Percentiles rank a stretch among this genome's conserved stretches.
Conservation (phyloP, 2,888 invertebrate genomes). For the Hymenopus coronatus region DNA sequence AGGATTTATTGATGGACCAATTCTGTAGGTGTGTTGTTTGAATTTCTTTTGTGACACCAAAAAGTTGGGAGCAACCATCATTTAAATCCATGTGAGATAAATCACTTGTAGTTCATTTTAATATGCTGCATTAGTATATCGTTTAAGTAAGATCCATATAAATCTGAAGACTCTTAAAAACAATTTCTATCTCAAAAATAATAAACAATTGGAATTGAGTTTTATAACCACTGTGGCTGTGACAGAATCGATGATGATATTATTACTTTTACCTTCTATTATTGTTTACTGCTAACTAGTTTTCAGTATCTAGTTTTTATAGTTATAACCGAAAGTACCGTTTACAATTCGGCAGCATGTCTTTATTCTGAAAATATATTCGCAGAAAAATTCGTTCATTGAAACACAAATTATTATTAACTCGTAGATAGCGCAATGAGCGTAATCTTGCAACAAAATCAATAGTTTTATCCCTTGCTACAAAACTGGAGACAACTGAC, state of each 20-base stretch:
- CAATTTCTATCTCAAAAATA: not conserved
- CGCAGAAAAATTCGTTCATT: not conserved
- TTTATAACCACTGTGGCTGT: not conserved
- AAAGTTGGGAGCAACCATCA: too few species aligned
- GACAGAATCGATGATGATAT: not conserved
- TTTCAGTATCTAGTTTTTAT: not conserved
- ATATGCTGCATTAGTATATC: too few species aligned
- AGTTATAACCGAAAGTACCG: not conserved
- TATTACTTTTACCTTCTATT: not conserved
- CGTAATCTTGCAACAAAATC: not conserved
- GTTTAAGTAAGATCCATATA: not conserved
- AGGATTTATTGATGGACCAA: too few species aligned
- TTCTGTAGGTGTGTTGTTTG: too few species aligned
- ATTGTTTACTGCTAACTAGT: not conserved
- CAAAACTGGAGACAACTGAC: too few species aligned
- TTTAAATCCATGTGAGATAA: too few species aligned
- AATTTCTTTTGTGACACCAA: too few species aligned
- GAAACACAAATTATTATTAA: not conserved
- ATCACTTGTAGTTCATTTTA: too few species aligned
- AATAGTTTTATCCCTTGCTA: not conserved
- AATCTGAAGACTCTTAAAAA: not conserved
- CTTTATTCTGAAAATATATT: not conserved
- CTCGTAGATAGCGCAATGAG: not conserved
- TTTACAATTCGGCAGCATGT: not conserved
- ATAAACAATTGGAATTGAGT: not conserved